A percentile compares a stretch with the other conserved stretches of the same genome.
phyloP scores from a whole-genome alignment of 2,888 invertebrate species.

The Drosophila macrothrix region DNA sequence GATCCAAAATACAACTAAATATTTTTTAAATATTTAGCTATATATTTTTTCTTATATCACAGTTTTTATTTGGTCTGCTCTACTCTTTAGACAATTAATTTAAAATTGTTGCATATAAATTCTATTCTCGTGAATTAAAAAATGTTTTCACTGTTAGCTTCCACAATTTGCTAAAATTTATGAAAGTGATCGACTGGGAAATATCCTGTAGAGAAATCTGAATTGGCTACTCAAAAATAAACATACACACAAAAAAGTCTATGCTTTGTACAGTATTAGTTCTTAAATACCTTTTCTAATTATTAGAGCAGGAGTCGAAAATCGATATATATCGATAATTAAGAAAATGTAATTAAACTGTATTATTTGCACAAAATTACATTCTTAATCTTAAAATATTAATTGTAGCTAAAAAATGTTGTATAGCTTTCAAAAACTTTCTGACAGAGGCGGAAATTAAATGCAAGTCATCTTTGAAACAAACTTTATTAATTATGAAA shows the following conservation, averaged over 20 bases:
- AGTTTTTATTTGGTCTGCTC: conserved; percentile 5
- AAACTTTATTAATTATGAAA: not conserved
- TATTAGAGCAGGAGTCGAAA: not conserved
- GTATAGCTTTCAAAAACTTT: not conserved
- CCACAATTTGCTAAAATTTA: not conserved
- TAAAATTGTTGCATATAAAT: conserved; percentile 16
- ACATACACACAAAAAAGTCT: not conserved
- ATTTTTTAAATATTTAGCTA: conserved; percentile 54
- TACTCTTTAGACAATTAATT: conserved; percentile 23
- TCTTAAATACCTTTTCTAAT: not conserved
- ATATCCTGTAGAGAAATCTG: not conserved
- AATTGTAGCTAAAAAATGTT: not conserved
- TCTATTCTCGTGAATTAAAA: not conserved
- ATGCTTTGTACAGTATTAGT: too few relatives aligned
- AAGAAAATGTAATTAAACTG: too few relatives aligned
- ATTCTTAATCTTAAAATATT: not conserved
- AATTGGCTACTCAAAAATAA: not conserved
- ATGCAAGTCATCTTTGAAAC: not conserved
- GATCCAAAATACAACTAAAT: conserved; percentile 40
- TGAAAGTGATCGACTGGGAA: not conserved
- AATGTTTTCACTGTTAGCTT: not conserved
- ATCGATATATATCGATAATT: too few relatives aligned
- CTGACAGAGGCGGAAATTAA: not conserved
- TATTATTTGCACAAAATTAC: not conserved
- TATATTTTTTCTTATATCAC: conserved; percentile 9